Evolutionary conservation across 2,113 vertebrate species (phyloP).

Genomic region (Onychorhynchus coronatus): DNA sequence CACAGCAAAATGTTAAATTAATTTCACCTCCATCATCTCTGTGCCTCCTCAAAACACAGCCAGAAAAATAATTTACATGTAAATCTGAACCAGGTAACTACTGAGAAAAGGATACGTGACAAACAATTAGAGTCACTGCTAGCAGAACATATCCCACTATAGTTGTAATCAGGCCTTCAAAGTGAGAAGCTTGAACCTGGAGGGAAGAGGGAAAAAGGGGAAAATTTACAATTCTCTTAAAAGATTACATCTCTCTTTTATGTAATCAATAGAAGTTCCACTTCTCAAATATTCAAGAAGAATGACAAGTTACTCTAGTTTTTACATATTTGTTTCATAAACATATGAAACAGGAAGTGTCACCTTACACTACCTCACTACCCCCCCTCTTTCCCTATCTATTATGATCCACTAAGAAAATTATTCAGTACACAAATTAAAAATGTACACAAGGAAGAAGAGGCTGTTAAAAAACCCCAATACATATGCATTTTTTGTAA

Average conservation of each 20-base stretch:
- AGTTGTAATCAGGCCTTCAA: constrained; percentile 94
- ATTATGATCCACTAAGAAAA: neutral
- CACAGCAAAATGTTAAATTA: neutral
- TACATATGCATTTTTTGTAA: neutral
- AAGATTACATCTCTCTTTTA: neutral
- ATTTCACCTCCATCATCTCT: neutral
- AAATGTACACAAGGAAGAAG: neutral
- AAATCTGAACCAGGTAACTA: neutral
- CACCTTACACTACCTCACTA: neutral
- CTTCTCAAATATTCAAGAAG: neutral
- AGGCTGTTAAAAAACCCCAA: neutral
- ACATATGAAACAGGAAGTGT: neutral
- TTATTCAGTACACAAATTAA: neutral
- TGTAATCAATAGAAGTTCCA: neutral
- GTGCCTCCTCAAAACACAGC: neutral
- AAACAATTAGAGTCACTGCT: constrained; percentile 89
- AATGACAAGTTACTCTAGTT: neutral
- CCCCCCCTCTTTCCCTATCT: neutral
- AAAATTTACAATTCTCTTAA: neutral
- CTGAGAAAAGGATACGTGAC: constrained; percentile 90
- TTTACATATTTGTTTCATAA: neutral
- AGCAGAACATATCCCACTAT: constrained; percentile 93
- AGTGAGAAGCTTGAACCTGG: constrained; percentile 93
- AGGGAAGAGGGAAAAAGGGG: neutral
- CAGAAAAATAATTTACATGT: neutral